A percentile compares a stretch with the other conserved stretches of the same genome.
These are phyloP conservation scores for Empis stercorea DNA, from an alignment of 2,888 invertebrate genomes.

Conservation along the genomic window DNA sequence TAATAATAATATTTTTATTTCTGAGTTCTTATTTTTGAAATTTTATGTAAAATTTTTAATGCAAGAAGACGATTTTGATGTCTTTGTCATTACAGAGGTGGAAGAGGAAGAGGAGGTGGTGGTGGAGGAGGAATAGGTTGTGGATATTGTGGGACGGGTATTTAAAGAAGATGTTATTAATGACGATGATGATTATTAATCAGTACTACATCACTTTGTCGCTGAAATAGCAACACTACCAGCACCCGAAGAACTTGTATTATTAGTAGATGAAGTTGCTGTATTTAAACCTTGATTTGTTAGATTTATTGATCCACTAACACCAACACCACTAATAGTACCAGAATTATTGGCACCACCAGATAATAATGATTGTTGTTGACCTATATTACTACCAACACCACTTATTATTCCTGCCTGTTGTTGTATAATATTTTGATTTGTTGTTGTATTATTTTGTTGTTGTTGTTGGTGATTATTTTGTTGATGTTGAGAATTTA, in stretches of 20 bases:
- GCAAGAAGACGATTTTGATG: no score
- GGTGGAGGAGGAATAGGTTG: no score
- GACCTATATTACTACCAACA: background rate
- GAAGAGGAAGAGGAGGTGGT: no score
- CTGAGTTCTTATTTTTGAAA: no score
- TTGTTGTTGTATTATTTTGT: constrained; percentile 25
- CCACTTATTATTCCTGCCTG: constrained; percentile 8
- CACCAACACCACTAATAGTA: constrained; percentile 14
- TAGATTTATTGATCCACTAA: constrained; percentile 26
- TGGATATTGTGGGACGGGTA: no score
- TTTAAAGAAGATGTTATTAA: no score
- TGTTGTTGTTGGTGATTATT: constrained; percentile 22
- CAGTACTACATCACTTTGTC: constrained; percentile 24
- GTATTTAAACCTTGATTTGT: constrained; percentile 11
- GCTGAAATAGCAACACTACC: constrained; percentile 20
- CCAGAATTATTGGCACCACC: constrained; percentile 28
- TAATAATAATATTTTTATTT: no score
- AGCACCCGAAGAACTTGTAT: constrained; percentile 19
- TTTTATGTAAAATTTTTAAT: no score
- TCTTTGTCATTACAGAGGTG: no score
- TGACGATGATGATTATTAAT: constrained; percentile 12
- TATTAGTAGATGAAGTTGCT: constrained; percentile 15
- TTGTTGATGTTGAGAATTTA: constrained; percentile 21
- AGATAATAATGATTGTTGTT: constrained; percentile 7
- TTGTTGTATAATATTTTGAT: constrained; percentile 18